Percentiles rank a stretch among this genome's conserved stretches.
phyloP scores from a whole-genome alignment of 2,797 vertebrate genomes.

The Thripadectes ignobilis region DNA sequence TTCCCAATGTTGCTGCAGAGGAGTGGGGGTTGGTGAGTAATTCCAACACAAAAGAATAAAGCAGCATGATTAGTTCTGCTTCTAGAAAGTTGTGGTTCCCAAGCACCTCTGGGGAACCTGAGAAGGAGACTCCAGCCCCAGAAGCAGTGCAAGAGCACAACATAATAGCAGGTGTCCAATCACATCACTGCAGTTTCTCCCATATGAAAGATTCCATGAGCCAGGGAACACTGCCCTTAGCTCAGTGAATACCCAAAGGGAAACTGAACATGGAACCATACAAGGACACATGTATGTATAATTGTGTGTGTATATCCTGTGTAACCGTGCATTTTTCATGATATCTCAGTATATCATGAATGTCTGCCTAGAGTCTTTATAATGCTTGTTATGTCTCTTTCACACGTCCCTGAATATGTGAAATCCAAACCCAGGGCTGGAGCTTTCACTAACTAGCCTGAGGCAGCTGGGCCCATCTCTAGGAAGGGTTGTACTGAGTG shows the following conservation, averaged over 20 bases:
- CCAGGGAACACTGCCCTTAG: neutral
- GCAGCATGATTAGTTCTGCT: neutral
- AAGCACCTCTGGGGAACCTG: neutral
- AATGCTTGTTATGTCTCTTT: neutral
- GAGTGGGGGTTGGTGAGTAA: neutral
- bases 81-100: neutral
- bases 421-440: neutral
- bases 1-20: neutral
- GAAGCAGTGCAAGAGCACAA: neutral
- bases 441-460: neutral
- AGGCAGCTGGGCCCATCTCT: neutral
- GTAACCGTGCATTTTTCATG: neutral
- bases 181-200: neutral
- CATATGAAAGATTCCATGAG: neutral
- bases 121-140: neutral
- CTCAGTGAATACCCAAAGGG: neutral
- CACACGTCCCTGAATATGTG: neutral
- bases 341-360: neutral
- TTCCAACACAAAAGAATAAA: neutral
- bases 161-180: neutral
- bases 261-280: neutral
- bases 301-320: fast-evolving
- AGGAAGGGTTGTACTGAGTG: neutral
- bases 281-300: fast-evolving
- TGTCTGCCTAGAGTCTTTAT: neutral